Conservation (phyloP, 1,140 invertebrate genomes). For the Pemphigus obesinymphae region DNA sequence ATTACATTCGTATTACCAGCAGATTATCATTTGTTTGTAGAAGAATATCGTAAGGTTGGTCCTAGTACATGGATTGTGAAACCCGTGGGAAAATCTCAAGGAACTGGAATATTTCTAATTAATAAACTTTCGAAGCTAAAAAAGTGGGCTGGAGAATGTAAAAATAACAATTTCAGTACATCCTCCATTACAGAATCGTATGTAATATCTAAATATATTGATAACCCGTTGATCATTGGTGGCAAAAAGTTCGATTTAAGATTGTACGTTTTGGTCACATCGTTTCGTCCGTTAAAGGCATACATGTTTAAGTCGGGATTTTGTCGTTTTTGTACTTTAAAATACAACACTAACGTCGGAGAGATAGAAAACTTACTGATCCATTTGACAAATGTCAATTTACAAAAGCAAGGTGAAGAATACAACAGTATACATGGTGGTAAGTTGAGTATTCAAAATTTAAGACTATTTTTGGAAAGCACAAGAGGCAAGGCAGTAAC, state of each 20-base stretch:
- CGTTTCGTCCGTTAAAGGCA: slow-evolving; percentile 74
- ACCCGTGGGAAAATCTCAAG: slow-evolving; percentile 86
- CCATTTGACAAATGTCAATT: slow-evolving; percentile 79
- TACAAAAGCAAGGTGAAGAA: slow-evolving; percentile 79
- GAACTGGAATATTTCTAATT: slow-evolving; percentile 79
- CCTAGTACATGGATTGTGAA: slow-evolving; percentile 97
- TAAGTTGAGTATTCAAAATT: slow-evolving; percentile 88
- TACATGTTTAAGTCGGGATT: slow-evolving; percentile 72
- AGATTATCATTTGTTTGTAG: slow-evolving; percentile 93
- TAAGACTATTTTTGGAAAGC: slow-evolving; percentile 84
- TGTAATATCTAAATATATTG: slow-evolving; percentile 81
- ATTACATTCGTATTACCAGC: slow-evolving; percentile 83
- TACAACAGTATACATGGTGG: slow-evolving; percentile 93
- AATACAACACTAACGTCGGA: slow-evolving; percentile 64
- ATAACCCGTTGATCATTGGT: slow-evolving; percentile 78
- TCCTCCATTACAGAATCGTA: slow-evolving; percentile 80
- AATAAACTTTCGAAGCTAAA: slow-evolving; percentile 84
- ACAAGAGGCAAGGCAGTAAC: slow-evolving; percentile 83
- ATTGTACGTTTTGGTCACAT: slow-evolving; percentile 77
- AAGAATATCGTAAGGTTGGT: slow-evolving; percentile 87
- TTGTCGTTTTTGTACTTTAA: slow-evolving; percentile 78
- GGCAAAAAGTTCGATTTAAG: slow-evolving; percentile 85
- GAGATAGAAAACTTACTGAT: slow-evolving; percentile 82
- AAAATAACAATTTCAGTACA: slow-evolving; percentile 69
- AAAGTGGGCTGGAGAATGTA: slow-evolving; percentile 78